Evolutionary conservation across 2,797 vertebrate genomes (phyloP).

Genomic region (Gallirallus australis): DNA sequence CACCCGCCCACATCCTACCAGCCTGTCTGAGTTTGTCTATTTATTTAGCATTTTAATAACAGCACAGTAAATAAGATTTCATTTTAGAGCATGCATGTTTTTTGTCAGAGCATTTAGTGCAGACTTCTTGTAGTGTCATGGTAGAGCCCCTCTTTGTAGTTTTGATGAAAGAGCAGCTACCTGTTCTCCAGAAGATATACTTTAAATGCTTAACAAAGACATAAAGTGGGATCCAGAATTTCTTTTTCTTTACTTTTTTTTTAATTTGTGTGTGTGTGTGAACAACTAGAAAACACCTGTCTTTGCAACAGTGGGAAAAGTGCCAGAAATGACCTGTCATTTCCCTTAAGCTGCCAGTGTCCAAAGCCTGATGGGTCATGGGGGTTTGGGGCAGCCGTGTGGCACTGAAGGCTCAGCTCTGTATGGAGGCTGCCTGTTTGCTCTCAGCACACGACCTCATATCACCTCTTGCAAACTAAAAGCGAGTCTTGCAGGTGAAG

Average conservation of each 20-base stretch:
- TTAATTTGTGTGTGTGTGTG: too few relatives aligned
- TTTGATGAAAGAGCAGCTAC: conserved; percentile 29
- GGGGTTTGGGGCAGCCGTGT: not conserved
- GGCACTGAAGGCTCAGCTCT: not conserved
- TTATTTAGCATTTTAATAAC: conserved; percentile 30
- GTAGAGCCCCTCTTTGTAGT: not conserved
- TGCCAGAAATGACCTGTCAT: not conserved
- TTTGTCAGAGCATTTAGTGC: conserved; percentile 11
- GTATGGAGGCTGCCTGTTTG: fast-evolving
- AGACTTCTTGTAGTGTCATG: not conserved
- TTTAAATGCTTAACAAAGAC: not conserved
- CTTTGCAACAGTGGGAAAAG: not conserved
- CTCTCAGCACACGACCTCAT: fast-evolving
- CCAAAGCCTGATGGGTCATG: fast-evolving
- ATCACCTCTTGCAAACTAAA: not conserved
- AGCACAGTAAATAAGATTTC: conserved; percentile 57
- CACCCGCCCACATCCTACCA: conserved; percentile 50
- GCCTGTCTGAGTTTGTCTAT: conserved; percentile 39
- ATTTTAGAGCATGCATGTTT: not conserved
- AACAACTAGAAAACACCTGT: not conserved
- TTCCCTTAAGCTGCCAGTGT: not conserved
- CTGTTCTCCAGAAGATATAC: not conserved
- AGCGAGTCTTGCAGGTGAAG: not conserved
- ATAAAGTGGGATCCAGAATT: not conserved
- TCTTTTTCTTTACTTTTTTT: not conserved